Evolutionary conservation across 2,888 invertebrate species (phyloP), one percentile per base, ranked within the genome.

Genomic region (Rhogogaster chlorosoma): DNA sequence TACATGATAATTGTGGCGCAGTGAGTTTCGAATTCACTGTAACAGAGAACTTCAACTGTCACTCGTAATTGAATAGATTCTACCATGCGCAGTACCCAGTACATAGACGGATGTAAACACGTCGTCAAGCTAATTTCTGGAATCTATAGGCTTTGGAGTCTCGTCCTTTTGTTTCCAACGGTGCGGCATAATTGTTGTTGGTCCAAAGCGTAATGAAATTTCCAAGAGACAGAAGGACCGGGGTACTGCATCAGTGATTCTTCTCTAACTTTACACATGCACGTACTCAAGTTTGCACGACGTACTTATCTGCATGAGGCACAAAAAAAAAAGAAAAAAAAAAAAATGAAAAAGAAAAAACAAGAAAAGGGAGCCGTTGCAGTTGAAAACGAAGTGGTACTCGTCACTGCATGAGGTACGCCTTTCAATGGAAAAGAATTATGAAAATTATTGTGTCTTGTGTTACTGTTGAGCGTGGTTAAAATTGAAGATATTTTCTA

Each of bases 61-160:
- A 36, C 36, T 36, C 57, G 61, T 38, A 80, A 80, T 80, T 80
- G 26, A 80, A 80, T 26, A 80, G 77, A 53, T 53, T 53, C 53
- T n/a, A 75, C 75, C 26, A 26, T n/a, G 70, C 36, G 32, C 67
- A 49, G 15, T 45, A 15, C 9, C 10, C 32, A 2, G 15, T n/a
- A 9, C 9, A 49, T 15, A 15, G 29, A 42, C 1, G 18, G 4
- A 29, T 12, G 7, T 0, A 22, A 1, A 32, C 36, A 42, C 9
- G 22, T 42, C 38, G 73, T n/a, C 5, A 38, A 29, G 73, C 42
- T 42, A 42, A 73, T 73, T 73, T 42, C 22, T 42, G 73, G 4
- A 71, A 38, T 7, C 38, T 67, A 67, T 12, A 22, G 42, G n/a
- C n/a, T n/a, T n/a, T n/a, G n/a, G 73, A 73, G 38, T 73, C 18